Conservation (phyloP, 2,113 vertebrate species). For the Brienomyrus longianalis region DNA sequence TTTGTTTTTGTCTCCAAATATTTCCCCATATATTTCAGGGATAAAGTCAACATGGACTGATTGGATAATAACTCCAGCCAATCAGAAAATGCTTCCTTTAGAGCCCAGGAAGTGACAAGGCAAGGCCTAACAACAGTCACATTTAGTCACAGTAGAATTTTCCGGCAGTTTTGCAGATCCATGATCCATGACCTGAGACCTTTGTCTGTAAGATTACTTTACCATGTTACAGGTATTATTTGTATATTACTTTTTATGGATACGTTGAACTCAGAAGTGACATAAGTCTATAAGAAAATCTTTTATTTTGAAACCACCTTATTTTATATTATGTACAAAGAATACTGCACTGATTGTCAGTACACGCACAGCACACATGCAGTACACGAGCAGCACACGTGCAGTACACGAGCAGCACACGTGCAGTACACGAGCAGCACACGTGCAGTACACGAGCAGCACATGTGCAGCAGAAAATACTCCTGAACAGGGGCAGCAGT, state of each 20-base stretch:
- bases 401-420: too few relatives aligned
- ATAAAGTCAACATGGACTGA: background rate
- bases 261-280: background rate
- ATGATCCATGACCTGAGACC: background rate
- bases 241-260: background rate
- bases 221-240: background rate
- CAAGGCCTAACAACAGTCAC: background rate
- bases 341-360: background rate
- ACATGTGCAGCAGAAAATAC: background rate
- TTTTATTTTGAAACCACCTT: background rate
- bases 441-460: background rate
- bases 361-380: background rate
- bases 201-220: background rate
- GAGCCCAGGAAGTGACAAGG: background rate
- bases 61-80: background rate
- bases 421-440: too few relatives aligned
- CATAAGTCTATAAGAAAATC: background rate
- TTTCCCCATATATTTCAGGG: background rate
- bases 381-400: background rate
- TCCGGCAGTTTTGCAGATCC: background rate
- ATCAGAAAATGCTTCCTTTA: background rate
- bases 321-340: background rate
- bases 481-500: background rate
- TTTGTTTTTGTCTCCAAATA: background rate
- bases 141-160: background rate